phyloP scores from a whole-genome alignment of 2,888 invertebrate genomes.

The Mamestra brassicae region DNA sequence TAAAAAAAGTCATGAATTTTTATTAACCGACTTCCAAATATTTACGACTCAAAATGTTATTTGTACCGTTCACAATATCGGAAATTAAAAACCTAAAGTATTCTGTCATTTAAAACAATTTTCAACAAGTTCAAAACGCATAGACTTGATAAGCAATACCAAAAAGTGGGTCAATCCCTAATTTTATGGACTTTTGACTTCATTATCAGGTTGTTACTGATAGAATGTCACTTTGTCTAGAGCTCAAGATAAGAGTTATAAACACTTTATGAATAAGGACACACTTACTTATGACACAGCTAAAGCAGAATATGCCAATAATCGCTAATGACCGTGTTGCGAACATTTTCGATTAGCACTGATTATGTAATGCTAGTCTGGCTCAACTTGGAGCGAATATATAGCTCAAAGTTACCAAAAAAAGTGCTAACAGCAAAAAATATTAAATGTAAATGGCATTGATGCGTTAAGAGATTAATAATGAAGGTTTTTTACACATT shows the following conservation, averaged over 20 bases:
- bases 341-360: slow-evolving; percentile 19
- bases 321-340: slow-evolving; percentile 3
- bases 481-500: not conserved
- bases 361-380: slow-evolving; percentile 15
- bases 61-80: too few species aligned
- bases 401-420: slow-evolving; percentile 14
- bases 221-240: not conserved
- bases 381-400: slow-evolving; percentile 3
- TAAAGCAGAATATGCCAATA: slow-evolving; percentile 31
- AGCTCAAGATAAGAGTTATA: not conserved
- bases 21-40: too few species aligned
- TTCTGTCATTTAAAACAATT: too few species aligned
- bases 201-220: not conserved
- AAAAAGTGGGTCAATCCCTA: not conserved
- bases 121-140: too few species aligned
- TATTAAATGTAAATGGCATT: not conserved
- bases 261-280: not conserved
- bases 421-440: slow-evolving; percentile 14
- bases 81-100: too few species aligned
- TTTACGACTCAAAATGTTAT: too few species aligned
- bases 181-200: not conserved
- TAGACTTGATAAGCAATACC: too few species aligned
- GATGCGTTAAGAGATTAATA: slow-evolving; percentile 12
- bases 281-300: slow-evolving; percentile 35
- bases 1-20: too few species aligned